Percentiles rank a stretch among this genome's conserved stretches.
phyloP scores from a whole-genome alignment of 2,888 invertebrate species.

The Apomyelois bistriatella region DNA sequence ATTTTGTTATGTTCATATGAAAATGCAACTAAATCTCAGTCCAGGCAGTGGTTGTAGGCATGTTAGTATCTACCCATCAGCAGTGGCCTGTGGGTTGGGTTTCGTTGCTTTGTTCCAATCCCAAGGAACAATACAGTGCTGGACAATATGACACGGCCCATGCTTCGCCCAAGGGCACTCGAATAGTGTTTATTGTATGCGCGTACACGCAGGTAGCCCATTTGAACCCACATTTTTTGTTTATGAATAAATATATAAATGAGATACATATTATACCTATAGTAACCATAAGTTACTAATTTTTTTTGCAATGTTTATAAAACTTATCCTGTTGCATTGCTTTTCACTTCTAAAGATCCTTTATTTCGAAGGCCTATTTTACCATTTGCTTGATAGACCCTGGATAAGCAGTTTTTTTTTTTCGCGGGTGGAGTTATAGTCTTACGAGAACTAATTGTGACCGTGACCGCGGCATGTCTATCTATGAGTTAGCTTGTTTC shows the following conservation, averaged over 20 bases:
- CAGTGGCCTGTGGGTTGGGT: slow-evolving; percentile 39
- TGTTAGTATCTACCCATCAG: background rate
- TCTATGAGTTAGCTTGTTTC: background rate
- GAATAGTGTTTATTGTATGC: slow-evolving; percentile 32
- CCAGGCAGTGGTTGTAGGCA: too few species aligned
- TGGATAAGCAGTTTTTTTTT: too few species aligned
- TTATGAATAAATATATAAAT: background rate
- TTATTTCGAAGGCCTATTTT: too few species aligned
- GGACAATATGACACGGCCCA: slow-evolving; percentile 61
- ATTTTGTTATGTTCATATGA: too few species aligned
- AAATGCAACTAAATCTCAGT: too few species aligned
- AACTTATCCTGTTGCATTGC: background rate
- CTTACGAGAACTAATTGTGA: background rate
- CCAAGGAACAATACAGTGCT: slow-evolving; percentile 43
- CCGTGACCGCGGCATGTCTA: background rate
- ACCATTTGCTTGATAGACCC: too few species aligned
- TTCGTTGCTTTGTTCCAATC: slow-evolving; percentile 53
- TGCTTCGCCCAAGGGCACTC: slow-evolving; percentile 50
- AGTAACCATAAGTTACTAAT: background rate
- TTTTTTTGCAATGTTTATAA: background rate
- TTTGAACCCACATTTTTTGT: background rate
- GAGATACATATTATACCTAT: too few species aligned
- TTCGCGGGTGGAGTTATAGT: too few species aligned
- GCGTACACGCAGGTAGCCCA: slow-evolving; percentile 21
- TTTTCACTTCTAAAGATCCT: background rate